Evolutionary conservation across 2,113 vertebrate genomes (phyloP).

Genomic region (Catharus minimus): DNA sequence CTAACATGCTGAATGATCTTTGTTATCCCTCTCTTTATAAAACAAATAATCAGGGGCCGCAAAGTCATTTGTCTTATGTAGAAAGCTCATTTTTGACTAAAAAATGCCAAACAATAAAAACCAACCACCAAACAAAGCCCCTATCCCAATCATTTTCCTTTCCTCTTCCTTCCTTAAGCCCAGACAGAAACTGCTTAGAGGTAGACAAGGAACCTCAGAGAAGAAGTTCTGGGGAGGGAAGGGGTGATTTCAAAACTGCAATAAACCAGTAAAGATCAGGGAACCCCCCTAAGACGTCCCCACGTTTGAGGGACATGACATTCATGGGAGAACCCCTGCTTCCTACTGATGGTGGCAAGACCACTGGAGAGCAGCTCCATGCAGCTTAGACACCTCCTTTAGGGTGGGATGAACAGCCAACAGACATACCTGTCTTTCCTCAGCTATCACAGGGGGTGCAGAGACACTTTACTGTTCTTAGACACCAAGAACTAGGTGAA

Average conservation of each 20-base stretch:
- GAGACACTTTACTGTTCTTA: not conserved
- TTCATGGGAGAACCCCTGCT: not conserved
- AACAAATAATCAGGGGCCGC: not conserved
- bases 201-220: not conserved
- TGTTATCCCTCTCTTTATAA: not conserved
- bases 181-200: not conserved
- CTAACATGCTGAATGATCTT: not conserved
- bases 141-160: not conserved
- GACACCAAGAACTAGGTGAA: not conserved
- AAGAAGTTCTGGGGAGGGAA: not conserved
- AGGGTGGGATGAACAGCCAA: not conserved
- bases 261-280: not conserved
- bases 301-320: accelerated
- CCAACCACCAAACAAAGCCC: not conserved
- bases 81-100: not conserved
- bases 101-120: not conserved
- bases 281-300: not conserved
- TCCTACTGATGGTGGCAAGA: not conserved
- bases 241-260: not conserved
- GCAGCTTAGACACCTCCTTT: not conserved
- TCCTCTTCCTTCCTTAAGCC: not conserved
- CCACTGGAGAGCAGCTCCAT: not conserved
- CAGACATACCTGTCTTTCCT: not conserved
- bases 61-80: not conserved
- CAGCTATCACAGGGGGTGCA: not conserved